Percentiles rank a stretch among this genome's conserved stretches.
phyloP scores from a whole-genome alignment of 2,888 invertebrate genomes.

The Villa cingulata region DNA sequence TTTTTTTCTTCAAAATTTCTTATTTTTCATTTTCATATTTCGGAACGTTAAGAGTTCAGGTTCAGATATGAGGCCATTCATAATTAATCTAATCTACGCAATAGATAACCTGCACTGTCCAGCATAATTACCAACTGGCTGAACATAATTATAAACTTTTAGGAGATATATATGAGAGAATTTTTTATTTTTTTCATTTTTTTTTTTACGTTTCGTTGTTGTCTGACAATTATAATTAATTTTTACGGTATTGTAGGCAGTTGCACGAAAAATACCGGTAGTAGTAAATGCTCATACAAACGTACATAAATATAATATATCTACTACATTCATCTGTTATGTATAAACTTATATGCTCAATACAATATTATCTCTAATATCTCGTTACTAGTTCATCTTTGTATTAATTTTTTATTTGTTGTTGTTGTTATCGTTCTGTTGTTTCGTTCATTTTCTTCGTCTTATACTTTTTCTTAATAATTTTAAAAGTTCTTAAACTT shows the following conservation, averaged over 20 bases:
- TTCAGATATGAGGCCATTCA: background rate
- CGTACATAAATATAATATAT: too few species aligned
- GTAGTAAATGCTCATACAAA: background rate
- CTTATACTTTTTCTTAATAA: too few species aligned
- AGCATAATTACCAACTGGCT: background rate
- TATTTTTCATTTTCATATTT: background rate
- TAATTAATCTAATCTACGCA: background rate
- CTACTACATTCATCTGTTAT: too few species aligned
- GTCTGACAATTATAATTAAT: background rate
- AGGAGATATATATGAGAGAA: background rate
- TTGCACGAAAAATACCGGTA: background rate
- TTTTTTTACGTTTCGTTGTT: background rate
- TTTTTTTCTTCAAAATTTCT: too few species aligned
- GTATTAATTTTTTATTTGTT: too few species aligned
- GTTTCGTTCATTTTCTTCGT: too few species aligned
- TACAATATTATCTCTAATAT: too few species aligned
- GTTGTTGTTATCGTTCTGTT: too few species aligned
- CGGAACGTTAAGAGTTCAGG: background rate
- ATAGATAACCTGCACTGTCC: background rate
- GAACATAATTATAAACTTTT: background rate
- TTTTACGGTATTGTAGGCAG: background rate
- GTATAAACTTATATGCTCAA: too few species aligned
- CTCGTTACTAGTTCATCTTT: too few species aligned
- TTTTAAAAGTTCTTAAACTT: too few species aligned
- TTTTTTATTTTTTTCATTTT: too few species aligned